These are phyloP conservation scores for Aporrectodea caliginosa DNA, from an alignment of 1,140 invertebrate species.

Conservation along the genomic window DNA sequence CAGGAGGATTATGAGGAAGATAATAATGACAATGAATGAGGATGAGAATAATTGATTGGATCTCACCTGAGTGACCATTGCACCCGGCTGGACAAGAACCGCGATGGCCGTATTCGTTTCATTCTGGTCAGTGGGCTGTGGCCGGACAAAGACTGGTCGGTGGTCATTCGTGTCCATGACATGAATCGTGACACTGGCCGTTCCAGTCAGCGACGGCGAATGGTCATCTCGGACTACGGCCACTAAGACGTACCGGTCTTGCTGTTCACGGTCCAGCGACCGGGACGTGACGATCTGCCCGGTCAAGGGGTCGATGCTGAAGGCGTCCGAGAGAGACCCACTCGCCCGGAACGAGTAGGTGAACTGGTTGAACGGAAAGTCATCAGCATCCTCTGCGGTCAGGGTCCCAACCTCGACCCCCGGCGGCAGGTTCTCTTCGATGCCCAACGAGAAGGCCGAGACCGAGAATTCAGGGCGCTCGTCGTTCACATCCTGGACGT, in stretches of 20 bases:
- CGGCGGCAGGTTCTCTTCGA: constrained; percentile 25
- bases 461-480: constrained; percentile 25
- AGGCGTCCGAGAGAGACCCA: neutral
- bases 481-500: constrained; percentile 28
- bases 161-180: constrained; percentile 24
- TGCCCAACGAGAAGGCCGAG: constrained; percentile 16
- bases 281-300: constrained; percentile 3
- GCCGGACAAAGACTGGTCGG: constrained; percentile 17
- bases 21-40: neutral
- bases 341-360: neutral
- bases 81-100: neutral
- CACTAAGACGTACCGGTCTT: constrained; percentile 82
- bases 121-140: neutral
- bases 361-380: constrained; percentile 21
- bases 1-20: neutral
- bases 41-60: neutral
- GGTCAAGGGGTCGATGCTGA: neutral
- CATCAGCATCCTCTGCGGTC: constrained; percentile 18
- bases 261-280: constrained; percentile 76
- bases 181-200: constrained; percentile 63
- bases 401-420: constrained; percentile 25
- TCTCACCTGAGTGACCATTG: neutral
- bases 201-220: constrained; percentile 80
- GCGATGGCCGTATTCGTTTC: neutral
- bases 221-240: constrained; percentile 88